Evolutionary conservation across 1,140 invertebrate species (phyloP).

Genomic region (Drosophila biarmipes): DNA sequence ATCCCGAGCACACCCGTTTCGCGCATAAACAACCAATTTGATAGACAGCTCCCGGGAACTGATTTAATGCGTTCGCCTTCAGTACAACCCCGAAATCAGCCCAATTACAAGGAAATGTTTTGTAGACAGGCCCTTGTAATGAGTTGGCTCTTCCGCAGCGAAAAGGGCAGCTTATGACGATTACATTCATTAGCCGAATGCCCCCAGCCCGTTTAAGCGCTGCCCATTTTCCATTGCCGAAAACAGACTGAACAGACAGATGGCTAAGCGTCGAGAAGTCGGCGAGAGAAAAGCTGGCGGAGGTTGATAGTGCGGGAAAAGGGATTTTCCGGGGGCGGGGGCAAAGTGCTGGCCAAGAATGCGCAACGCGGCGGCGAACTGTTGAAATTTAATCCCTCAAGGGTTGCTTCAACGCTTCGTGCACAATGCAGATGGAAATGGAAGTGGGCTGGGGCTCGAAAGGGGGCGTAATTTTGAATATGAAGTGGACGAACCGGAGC

Average conservation of each 20-base stretch:
- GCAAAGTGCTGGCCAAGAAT: slow-evolving; percentile 73
- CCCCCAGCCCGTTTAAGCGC: slow-evolving; percentile 19
- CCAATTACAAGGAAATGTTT: slow-evolving; percentile 70
- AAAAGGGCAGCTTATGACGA: slow-evolving; percentile 74
- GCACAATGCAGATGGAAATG: slow-evolving; percentile 44
- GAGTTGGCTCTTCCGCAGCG: slow-evolving; percentile 26
- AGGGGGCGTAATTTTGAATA: slow-evolving; percentile 54
- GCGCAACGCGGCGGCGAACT: slow-evolving; percentile 72
- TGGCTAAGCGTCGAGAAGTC: slow-evolving; percentile 66
- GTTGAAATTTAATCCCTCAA: slow-evolving; percentile 83
- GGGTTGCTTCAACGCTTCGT: slow-evolving; percentile 78
- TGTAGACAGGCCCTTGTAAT: slow-evolving; percentile 46
- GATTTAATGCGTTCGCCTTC: slow-evolving; percentile 49
- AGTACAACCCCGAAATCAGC: slow-evolving; percentile 20
- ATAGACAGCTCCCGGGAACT: not conserved
- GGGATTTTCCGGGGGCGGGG: slow-evolving; percentile 2
- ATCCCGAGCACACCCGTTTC: not conserved
- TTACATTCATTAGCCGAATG: slow-evolving; percentile 80
- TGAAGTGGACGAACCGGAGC: slow-evolving; percentile 53
- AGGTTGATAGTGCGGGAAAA: slow-evolving; percentile 10
- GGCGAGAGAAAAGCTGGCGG: slow-evolving; percentile 52
- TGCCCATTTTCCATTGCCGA: slow-evolving; percentile 32
- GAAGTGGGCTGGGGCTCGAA: not conserved
- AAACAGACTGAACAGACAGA: slow-evolving; percentile 28
- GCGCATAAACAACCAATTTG: slow-evolving; percentile 1